These are phyloP conservation scores for Stylophora pistillata DNA, from an alignment of 64 coral and sea anemone genomes.

Conservation along the genomic window DNA sequence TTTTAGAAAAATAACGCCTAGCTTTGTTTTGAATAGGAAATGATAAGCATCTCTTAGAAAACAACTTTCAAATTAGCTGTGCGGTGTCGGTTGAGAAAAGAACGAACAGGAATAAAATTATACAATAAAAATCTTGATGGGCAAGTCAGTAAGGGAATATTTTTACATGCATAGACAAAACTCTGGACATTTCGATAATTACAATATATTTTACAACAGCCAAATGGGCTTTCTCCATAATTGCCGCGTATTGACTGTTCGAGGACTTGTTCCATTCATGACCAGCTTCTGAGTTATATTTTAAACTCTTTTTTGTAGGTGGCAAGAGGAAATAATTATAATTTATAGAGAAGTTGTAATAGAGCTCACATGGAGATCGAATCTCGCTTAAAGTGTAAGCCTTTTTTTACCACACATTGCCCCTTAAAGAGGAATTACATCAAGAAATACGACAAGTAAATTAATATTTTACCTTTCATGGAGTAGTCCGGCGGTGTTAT, in stretches of 20 bases:
- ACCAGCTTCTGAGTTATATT: no score
- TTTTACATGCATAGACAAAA: no score
- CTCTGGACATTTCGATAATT: no score
- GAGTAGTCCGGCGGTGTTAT: slow-evolving; percentile 40
- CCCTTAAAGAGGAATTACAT: background rate
- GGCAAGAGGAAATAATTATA: no score
- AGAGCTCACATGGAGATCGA: background rate
- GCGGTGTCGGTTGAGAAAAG: background rate
- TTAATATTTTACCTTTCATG: slow-evolving; percentile 47
- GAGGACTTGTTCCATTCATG: no score
- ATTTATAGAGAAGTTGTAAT: no score
- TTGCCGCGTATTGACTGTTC: no score
- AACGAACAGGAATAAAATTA: background rate
- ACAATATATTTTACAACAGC: no score
- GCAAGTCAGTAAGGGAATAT: no score
- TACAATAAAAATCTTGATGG: background rate
- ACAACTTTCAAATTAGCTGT: slow-evolving; percentile 26
- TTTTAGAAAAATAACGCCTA: background rate
- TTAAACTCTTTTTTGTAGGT: no score
- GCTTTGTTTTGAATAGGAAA: background rate
- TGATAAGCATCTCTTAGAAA: slow-evolving; percentile 17
- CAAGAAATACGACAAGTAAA: background rate
- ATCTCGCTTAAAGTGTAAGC: background rate
- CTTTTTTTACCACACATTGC: background rate
- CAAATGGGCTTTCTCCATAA: no score